Percentiles rank a stretch among this genome's conserved stretches.
phyloP scores from a whole-genome alignment of 2,888 invertebrate species.

The Hydriomena furcata region DNA sequence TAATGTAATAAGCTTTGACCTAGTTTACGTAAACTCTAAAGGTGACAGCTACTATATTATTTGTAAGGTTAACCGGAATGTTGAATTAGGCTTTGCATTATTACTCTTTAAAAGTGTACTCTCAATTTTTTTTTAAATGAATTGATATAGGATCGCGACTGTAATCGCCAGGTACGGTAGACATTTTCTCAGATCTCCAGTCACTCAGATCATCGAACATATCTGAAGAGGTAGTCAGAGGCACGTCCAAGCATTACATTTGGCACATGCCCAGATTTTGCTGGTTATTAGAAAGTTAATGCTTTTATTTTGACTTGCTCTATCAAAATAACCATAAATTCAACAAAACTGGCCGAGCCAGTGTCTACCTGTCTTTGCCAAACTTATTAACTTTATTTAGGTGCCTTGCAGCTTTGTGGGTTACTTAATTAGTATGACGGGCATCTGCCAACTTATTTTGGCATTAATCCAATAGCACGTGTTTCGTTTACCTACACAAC shows the following conservation, averaged over 20 bases:
- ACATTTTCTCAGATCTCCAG: too few species aligned
- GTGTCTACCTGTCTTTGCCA: constrained; percentile 7
- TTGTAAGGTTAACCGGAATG: constrained; percentile 2
- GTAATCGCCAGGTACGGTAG: too few species aligned
- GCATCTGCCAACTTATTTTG: constrained; percentile 36
- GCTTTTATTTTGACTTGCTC: not conserved
- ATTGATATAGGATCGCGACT: too few species aligned
- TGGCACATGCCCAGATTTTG: too few species aligned
- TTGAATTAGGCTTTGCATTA: not conserved
- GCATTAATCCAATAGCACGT: constrained; percentile 30
- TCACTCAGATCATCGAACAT: too few species aligned
- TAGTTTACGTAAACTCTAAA: constrained; percentile 2
- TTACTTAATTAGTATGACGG: constrained; percentile 35
- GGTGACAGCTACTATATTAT: not conserved
- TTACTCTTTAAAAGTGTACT: too few species aligned
- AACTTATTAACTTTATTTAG: constrained; percentile 16
- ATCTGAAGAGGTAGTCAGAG: too few species aligned
- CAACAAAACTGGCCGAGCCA: not conserved
- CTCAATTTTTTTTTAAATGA: too few species aligned
- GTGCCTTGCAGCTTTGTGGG: constrained; percentile 25
- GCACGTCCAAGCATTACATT: too few species aligned
- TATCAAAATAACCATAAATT: constrained; percentile 2
- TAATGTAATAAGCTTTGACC: constrained; percentile 7
- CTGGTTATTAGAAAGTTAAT: too few species aligned
- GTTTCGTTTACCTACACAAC: constrained; percentile 34